Evolutionary conservation across 2,888 invertebrate species (phyloP).

Genomic region (Galeopsomyia nigrocyanea): DNA sequence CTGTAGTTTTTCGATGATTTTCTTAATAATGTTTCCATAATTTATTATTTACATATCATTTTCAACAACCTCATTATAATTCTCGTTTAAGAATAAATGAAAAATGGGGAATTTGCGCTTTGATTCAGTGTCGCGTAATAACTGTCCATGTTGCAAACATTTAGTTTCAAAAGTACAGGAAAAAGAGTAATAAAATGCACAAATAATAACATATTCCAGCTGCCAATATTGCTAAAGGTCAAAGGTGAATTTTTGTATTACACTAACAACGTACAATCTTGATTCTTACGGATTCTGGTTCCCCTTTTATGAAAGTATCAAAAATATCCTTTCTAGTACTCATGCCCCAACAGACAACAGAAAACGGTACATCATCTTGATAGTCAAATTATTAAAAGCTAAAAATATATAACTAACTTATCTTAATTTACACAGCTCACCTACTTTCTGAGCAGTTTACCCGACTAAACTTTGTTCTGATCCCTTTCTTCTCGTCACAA

Average conservation of each 20-base stretch:
- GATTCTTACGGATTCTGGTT: constrained; percentile 62
- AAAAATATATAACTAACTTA: constrained; percentile 61
- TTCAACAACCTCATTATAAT: constrained; percentile 35
- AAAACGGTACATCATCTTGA: constrained; percentile 61
- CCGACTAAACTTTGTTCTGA: constrained; percentile 54
- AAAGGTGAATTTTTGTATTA: constrained; percentile 23
- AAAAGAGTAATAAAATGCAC: constrained; percentile 24
- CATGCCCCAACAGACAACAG: constrained; percentile 65
- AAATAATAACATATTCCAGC: constrained; percentile 25
- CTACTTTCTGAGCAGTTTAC: constrained; percentile 55
- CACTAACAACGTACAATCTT: constrained; percentile 50
- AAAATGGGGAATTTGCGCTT: constrained; percentile 30
- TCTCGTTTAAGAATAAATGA: constrained; percentile 32
- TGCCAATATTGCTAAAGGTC: constrained; percentile 21
- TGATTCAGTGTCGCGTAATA: constrained; percentile 11
- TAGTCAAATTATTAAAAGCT: constrained; percentile 63
- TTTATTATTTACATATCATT: constrained; percentile 45
- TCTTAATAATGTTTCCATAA: constrained; percentile 36
- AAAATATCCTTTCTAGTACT: constrained; percentile 72
- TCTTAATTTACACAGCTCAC: constrained; percentile 57
- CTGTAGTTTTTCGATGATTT: constrained; percentile 12
- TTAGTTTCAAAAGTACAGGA: constrained; percentile 11
- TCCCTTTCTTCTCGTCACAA: constrained; percentile 48
- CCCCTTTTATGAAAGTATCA: constrained; percentile 72
- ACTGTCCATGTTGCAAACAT: constrained; percentile 10